phyloP scores from a whole-genome alignment of 2,888 invertebrate genomes.

The Dicyrtoma fusca region DNA sequence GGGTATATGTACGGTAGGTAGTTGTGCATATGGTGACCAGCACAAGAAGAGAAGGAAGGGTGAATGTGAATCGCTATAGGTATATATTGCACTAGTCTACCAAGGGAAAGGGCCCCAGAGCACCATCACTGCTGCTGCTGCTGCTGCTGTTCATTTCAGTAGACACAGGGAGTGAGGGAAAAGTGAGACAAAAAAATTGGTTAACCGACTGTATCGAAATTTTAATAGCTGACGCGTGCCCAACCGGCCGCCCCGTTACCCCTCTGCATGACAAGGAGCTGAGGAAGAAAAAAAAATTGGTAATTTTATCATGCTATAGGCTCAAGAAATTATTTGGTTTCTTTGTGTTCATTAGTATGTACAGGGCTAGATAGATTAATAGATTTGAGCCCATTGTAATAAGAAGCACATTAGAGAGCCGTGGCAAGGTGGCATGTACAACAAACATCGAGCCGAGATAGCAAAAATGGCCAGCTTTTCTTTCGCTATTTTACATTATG shows the following conservation, averaged over 20 bases:
- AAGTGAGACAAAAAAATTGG: constrained; percentile 31
- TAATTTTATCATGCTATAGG: constrained; percentile 16
- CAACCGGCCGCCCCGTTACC: constrained; percentile 37
- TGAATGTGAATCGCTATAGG: neutral
- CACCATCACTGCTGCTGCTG: constrained; percentile 13
- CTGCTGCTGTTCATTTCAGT: constrained; percentile 23
- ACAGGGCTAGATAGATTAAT: too few relatives aligned
- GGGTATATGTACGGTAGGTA: too few relatives aligned
- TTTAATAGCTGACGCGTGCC: constrained; percentile 50
- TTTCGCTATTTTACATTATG: too few relatives aligned
- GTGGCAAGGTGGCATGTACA: too few relatives aligned
- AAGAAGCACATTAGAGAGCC: too few relatives aligned
- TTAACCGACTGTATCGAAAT: constrained; percentile 46
- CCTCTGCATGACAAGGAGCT: constrained; percentile 7
- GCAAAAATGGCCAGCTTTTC: too few relatives aligned
- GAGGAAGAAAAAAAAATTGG: constrained; percentile 9
- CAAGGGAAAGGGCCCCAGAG: neutral
- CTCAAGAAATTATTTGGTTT: constrained; percentile 16
- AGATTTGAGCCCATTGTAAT: too few relatives aligned
- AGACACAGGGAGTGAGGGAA: constrained; percentile 9
- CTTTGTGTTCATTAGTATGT: constrained; percentile 6
- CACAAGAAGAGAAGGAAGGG: neutral
- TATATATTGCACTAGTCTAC: too few relatives aligned
- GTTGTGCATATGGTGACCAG: constrained; percentile 1
- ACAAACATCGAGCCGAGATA: too few relatives aligned